phyloP scores from a whole-genome alignment of 2,888 invertebrate species.

The Coecobrya sp. region DNA sequence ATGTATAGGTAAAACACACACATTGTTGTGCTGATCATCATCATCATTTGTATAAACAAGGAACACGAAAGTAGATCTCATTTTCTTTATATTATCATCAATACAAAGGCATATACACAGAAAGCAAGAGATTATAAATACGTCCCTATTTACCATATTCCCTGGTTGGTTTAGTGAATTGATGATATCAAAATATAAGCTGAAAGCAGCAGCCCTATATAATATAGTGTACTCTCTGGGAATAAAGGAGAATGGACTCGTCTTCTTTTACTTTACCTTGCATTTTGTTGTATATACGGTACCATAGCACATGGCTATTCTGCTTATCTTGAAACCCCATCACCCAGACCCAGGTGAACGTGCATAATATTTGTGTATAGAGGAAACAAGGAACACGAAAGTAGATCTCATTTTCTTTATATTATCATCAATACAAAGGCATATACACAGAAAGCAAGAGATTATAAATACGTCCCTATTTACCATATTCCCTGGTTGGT shows the following conservation, averaged over 20 bases:
- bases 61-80: conserved; percentile 9
- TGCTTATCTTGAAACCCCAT: neutral
- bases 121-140: too few species aligned
- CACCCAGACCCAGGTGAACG: conserved; percentile 7
- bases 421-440: neutral
- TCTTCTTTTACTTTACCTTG: neutral
- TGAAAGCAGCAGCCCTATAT: too few species aligned
- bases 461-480: neutral
- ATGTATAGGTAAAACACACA: neutral
- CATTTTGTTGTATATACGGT: neutral
- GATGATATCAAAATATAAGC: neutral
- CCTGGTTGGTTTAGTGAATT: neutral
- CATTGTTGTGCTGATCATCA: conserved; percentile 1
- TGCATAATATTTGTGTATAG: neutral
- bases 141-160: neutral
- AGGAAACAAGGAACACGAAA: conserved; percentile 29
- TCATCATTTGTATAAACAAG: conserved; percentile 11
- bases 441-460: too few species aligned
- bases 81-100: neutral
- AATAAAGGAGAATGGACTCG: neutral
- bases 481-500: neutral
- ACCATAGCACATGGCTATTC: neutral
- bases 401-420: neutral
- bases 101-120: neutral
- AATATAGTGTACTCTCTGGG: too few species aligned